A percentile compares a stretch with the other conserved stretches of the same genome.
Conservation (phyloP, 2,113 vertebrate genomes). For the Notothenia rossii region DNA sequence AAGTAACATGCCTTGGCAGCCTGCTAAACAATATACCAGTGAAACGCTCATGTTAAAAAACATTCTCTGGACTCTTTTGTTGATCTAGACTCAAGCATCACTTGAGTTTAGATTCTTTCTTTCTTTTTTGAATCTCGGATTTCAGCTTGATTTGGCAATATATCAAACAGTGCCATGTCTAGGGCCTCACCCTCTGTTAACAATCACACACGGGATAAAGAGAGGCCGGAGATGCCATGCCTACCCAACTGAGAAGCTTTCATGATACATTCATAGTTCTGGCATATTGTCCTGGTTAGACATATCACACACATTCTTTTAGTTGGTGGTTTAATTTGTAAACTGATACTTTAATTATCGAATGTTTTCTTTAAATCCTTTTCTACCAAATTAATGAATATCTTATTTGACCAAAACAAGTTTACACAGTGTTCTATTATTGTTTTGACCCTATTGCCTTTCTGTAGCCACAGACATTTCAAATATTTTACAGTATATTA, state of each 20-base stretch:
- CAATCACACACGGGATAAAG: slow-evolving; percentile 1
- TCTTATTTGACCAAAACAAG: background rate
- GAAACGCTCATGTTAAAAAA: too few species aligned
- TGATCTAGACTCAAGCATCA: background rate
- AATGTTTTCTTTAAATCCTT: background rate
- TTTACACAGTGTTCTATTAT: background rate
- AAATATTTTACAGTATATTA: background rate
- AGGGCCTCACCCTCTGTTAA: slow-evolving; percentile 10
- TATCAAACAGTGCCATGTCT: slow-evolving; percentile 15
- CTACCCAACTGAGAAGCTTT: background rate
- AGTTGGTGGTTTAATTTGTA: background rate
- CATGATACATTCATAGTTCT: too few species aligned
- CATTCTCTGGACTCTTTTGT: background rate
- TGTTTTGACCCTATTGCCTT: background rate
- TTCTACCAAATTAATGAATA: too few species aligned
- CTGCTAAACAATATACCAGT: background rate
- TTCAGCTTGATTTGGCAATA: slow-evolving; percentile 19
- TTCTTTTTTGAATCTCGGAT: background rate
- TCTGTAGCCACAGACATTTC: background rate
- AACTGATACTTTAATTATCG: background rate
- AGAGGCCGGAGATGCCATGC: slow-evolving; percentile 1
- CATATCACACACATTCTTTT: background rate
- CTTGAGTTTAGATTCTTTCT: background rate
- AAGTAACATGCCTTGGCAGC: background rate
- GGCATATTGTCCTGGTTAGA: background rate